Conservation (phyloP, 2,888 invertebrate species). For the Thera britannica region DNA sequence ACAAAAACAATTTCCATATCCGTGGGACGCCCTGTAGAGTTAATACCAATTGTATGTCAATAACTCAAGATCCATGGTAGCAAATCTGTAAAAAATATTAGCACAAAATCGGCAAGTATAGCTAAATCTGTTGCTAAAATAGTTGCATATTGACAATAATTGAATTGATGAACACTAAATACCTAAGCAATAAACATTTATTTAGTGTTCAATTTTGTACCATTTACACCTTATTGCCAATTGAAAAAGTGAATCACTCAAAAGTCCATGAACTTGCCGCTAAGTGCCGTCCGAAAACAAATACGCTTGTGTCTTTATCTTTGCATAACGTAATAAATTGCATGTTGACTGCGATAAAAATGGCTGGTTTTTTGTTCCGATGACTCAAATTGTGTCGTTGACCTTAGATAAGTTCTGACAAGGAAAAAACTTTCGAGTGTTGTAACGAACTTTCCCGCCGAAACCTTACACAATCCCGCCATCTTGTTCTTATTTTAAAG, state of each 20-base stretch:
- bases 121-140: too few relatives aligned
- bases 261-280: conserved; percentile 35
- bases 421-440: conserved; percentile 22
- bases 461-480: conserved; percentile 30
- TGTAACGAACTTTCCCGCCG: conserved; percentile 30
- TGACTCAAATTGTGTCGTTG: conserved; percentile 31
- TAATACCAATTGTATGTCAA: too few relatives aligned
- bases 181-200: background rate
- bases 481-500: conserved; percentile 26
- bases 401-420: conserved; percentile 26
- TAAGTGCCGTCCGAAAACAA: conserved; percentile 32
- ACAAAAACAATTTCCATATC: too few relatives aligned
- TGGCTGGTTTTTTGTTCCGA: conserved; percentile 28
- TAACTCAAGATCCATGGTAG: too few relatives aligned
- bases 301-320: conserved; percentile 30
- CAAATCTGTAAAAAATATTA: too few relatives aligned
- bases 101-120: too few relatives aligned
- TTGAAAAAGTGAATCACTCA: conserved; percentile 35
- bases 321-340: conserved; percentile 33
- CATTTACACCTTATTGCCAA: conserved; percentile 35
- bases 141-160: too few relatives aligned
- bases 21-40: too few relatives aligned
- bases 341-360: conserved; percentile 31
- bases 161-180: background rate
- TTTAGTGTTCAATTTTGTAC: conserved; percentile 23